Evolutionary conservation across 1,140 invertebrate species (phyloP).

Genomic region (Heterodera schachtii): DNA sequence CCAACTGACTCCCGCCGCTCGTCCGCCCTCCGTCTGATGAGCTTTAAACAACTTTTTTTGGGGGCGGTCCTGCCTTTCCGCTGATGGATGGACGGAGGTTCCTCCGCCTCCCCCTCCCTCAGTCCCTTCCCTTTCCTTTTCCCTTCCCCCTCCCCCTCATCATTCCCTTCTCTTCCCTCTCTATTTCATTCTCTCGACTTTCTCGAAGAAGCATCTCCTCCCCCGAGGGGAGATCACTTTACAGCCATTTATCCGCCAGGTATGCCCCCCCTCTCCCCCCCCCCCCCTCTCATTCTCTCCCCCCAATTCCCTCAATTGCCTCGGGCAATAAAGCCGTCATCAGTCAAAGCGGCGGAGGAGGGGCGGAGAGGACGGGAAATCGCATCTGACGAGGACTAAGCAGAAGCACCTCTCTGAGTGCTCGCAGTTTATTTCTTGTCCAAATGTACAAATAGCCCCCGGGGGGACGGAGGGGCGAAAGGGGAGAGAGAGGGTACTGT

Average conservation of each 20-base stretch:
- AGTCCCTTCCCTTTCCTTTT: too few relatives aligned
- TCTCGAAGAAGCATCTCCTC: not conserved
- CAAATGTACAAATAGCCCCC: not conserved
- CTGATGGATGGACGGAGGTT: conserved; percentile 3
- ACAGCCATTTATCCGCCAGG: conserved; percentile 7
- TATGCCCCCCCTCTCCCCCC: not conserved
- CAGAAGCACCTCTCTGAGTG: not conserved
- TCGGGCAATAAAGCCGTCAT: conserved; percentile 11
- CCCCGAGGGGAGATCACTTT: not conserved
- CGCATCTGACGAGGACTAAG: not conserved
- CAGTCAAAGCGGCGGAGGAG: not conserved
- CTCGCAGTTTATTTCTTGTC: not conserved
- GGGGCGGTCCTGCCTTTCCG: not conserved
- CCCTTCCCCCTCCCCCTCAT: not conserved
- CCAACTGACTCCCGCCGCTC: not conserved
- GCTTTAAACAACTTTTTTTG: not conserved
- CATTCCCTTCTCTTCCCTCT: too few relatives aligned
- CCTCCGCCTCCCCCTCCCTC: not conserved
- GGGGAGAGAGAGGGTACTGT: too few relatives aligned
- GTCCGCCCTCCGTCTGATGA: not conserved
- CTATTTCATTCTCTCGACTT: not conserved
- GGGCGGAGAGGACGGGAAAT: not conserved
- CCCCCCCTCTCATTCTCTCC: too few relatives aligned
- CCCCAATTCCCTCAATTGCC: not conserved
- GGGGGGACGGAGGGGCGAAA: not conserved